Percentiles rank a stretch among this genome's conserved stretches.
Conservation (phyloP, 2,888 invertebrate species). For the Dasypogon diadema region DNA sequence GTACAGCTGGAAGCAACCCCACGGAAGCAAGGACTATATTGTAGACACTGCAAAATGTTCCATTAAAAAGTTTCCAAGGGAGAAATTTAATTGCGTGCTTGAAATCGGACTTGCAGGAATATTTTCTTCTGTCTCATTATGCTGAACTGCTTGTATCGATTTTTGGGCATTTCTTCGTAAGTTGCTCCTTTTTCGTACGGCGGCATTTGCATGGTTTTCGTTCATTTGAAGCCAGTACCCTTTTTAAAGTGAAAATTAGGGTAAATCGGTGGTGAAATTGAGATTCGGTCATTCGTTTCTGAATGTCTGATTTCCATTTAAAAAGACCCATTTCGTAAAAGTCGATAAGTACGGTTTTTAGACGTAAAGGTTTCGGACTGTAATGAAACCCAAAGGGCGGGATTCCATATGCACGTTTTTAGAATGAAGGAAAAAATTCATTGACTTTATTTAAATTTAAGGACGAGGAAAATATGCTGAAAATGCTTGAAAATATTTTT, state of each 20-base stretch:
- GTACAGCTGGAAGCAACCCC: not conserved
- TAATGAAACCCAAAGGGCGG: too few species aligned
- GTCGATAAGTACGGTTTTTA: too few species aligned
- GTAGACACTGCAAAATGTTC: slow-evolving; percentile 12
- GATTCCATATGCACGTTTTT: too few species aligned
- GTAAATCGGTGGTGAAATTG: not conserved
- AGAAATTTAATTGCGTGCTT: slow-evolving; percentile 38
- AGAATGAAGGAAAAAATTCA: too few species aligned
- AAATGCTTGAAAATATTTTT: too few species aligned
- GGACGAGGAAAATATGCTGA: too few species aligned
- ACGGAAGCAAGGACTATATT: not conserved
- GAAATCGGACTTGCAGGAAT: slow-evolving; percentile 13
- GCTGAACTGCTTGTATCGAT: not conserved
- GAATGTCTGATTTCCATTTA: too few species aligned
- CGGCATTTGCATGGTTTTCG: slow-evolving; percentile 25
- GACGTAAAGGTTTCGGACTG: too few species aligned
- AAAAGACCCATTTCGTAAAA: too few species aligned
- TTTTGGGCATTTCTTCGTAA: slow-evolving; percentile 1
- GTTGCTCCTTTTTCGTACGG: too few species aligned
- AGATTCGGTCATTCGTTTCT: too few species aligned
- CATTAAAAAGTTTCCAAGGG: slow-evolving; percentile 16
- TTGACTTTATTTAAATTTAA: too few species aligned
- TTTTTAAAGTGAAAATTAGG: slow-evolving; percentile 30
- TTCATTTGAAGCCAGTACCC: slow-evolving; percentile 41
- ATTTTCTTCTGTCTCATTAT: slow-evolving; percentile 26